Evolutionary conservation across 2,888 invertebrate species (phyloP).

Genomic region (Yponomeuta sedellus): DNA sequence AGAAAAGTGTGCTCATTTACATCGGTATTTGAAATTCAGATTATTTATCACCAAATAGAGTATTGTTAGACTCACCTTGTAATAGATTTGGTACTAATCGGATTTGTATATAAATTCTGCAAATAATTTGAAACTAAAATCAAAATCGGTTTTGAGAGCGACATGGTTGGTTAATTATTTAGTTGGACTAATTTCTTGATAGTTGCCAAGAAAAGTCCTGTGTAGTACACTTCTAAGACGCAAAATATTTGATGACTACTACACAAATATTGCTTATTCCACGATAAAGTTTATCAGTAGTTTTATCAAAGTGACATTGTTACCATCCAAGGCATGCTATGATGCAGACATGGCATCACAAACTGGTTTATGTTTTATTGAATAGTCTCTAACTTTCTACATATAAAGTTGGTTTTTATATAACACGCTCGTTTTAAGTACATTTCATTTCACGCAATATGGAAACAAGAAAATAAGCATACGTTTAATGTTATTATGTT

Average conservation of each 20-base stretch:
- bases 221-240: background rate
- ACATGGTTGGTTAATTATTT: constrained; percentile 59
- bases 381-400: background rate
- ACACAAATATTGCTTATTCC: background rate
- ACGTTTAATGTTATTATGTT: background rate
- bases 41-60: background rate
- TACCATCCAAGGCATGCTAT: background rate
- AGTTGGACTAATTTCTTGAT: background rate
- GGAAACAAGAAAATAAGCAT: background rate
- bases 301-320: background rate
- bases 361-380: background rate
- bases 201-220: background rate
- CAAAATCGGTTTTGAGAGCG: constrained; percentile 83
- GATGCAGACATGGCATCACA: background rate
- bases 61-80: constrained; percentile 79
- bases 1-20: background rate
- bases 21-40: too few relatives aligned
- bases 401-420: background rate
- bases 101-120: constrained; percentile 84
- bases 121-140: constrained; percentile 83
- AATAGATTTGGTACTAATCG: constrained; percentile 86
- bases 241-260: background rate
- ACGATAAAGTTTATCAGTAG: background rate
- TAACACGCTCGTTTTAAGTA: background rate
- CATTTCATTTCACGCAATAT: background rate